Percentiles rank a stretch among this genome's conserved stretches.
Evolutionary conservation across 2,888 invertebrate genomes (phyloP).

Genomic region (Rotaria socialis): DNA sequence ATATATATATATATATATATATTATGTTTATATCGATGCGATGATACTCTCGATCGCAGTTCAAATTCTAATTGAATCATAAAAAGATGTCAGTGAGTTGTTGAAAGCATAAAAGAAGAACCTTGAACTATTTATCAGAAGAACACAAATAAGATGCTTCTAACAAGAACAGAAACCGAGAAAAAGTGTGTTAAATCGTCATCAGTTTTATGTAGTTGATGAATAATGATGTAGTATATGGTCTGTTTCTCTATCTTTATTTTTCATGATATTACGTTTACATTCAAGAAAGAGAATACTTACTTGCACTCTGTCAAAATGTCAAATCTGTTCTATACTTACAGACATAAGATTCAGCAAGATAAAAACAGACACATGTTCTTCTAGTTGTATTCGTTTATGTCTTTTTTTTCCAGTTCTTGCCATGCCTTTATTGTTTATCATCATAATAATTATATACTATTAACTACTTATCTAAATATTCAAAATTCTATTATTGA

Average conservation of each 20-base stretch:
- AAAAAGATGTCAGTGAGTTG: not conserved
- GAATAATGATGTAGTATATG: not conserved
- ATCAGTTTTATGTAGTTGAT: not conserved
- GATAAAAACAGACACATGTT: not conserved
- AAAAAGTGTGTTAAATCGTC: not conserved
- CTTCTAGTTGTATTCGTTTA: not conserved
- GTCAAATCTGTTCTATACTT: not conserved
- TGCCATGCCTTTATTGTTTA: not conserved
- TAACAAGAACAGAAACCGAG: not conserved
- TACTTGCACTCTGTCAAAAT: not conserved
- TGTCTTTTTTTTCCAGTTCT: not conserved
- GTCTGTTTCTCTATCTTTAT: not conserved
- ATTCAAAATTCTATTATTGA: not conserved
- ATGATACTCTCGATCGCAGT: not conserved
- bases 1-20: too few species aligned
- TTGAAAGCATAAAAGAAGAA: not conserved
- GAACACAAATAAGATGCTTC: not conserved
- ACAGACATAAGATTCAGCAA: not conserved
- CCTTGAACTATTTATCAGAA: not conserved
- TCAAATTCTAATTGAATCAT: slow-evolving; percentile 23
- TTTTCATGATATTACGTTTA: not conserved
- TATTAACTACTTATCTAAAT: not conserved
- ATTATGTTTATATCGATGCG: too few species aligned
- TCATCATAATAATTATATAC: not conserved
- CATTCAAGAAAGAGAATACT: not conserved